A percentile compares a stretch with the other conserved stretches of the same genome.
These are phyloP conservation scores for Melanophora roralis DNA, from an alignment of 2,888 invertebrate genomes.

Conservation along the genomic window DNA sequence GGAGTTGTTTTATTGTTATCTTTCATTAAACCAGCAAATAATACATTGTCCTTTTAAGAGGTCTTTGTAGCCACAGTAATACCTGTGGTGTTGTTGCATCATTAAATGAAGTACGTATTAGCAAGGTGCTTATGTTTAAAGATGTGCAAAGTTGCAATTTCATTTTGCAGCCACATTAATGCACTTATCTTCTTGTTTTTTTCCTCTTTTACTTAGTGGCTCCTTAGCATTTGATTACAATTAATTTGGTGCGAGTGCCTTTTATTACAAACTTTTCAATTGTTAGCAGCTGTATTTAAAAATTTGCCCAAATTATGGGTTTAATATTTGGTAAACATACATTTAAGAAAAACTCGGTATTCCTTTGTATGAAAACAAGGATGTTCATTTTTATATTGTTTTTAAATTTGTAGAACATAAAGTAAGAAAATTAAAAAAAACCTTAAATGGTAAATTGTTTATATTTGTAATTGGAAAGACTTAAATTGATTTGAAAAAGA, in stretches of 20 bases:
- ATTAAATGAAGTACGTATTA: slow-evolving; percentile 59
- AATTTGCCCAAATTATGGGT: slow-evolving; percentile 32
- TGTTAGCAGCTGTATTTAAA: slow-evolving; percentile 50
- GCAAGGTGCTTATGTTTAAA: slow-evolving; percentile 62
- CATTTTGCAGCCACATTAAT: background rate
- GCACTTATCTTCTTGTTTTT: slow-evolving; percentile 19
- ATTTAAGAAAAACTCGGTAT: background rate
- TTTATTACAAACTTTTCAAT: slow-evolving; percentile 34
- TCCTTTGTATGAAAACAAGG: background rate
- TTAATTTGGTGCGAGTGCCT: slow-evolving; percentile 25
- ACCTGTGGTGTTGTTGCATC: slow-evolving; percentile 15
- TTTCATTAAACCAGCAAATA: slow-evolving; percentile 15
- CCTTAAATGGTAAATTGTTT: background rate
- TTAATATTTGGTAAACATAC: slow-evolving; percentile 27
- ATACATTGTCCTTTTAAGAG: slow-evolving; percentile 36
- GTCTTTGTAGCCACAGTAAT: background rate
- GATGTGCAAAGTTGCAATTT: slow-evolving; percentile 55
- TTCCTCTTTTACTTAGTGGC: background rate
- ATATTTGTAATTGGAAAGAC: slow-evolving; percentile 31
- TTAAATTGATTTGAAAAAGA: background rate
- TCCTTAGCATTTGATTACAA: slow-evolving; percentile 50
- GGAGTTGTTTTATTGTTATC: slow-evolving; percentile 55
- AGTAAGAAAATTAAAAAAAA: background rate
- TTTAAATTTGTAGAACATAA: background rate
- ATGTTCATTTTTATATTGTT: background rate